Evolutionary conservation across 23 tunicate genomes (phyloP), one percentile per base, ranked within the genome.

Genomic region (Botrylloides violaceus): DNA sequence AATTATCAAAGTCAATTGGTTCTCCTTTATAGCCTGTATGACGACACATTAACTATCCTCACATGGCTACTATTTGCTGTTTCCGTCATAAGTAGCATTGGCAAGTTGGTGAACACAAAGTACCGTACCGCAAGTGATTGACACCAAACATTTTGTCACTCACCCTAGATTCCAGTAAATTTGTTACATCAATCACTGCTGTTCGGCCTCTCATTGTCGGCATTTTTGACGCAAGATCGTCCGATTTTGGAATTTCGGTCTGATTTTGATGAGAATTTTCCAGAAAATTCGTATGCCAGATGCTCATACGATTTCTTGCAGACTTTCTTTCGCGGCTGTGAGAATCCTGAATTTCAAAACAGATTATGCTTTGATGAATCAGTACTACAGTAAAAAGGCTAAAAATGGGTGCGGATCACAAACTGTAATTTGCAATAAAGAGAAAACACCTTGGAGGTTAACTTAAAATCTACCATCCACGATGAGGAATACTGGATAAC

Each of bases 241-340:
- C 33, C 70, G 32, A 3, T 31, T 4, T 29, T 63, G 32, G 20
- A 29, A 3, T 9, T 4, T 9, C 26, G 62, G 4, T 29, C 3
- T 28, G 9, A 4, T 23, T 5, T 23, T 28, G 26, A 4, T 58
- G 29, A 58, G 9, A 23, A 9, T 28, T 28, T 58, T 58, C 26
- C 23, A 63, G 33, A 63, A 29, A 63, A 31, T 63, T 34, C 6
- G 20, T 31, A 22, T 63, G 70, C 70, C 70, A 63, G 9, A 63
- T 63, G 9, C 70, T 63, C 3, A 34, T 27, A 25, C 70, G 34
- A 7, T 9, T 29, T 33, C 26, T 29, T 3, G 35, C 4, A 9
- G 35, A 27, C 33, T 63, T 33, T 27, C 36, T 34, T 43, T 43
- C 15, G 12, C 12, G 15, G 9, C 15, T 43, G 9, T 15, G 53